Base-by-base conservation (phyloP, 2,113 vertebrate species). In the Callaeas wilsoni region DNA sequence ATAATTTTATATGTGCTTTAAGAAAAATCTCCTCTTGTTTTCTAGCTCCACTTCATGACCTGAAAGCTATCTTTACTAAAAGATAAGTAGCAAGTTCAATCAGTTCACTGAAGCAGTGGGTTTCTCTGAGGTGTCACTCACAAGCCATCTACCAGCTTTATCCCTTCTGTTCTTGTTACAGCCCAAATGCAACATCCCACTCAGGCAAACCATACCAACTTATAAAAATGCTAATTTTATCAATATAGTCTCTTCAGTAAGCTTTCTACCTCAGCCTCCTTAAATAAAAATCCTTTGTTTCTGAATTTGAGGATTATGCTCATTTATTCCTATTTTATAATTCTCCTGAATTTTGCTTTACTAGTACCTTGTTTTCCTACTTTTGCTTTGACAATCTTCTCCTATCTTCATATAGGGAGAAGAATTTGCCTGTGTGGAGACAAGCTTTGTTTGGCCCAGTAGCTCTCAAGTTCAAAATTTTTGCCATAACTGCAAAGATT, bases 221-320 rank as follows among this genome's bases (percentile, higher is more conserved):
- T 13, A 18, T 13, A 53, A 62, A 85, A 75, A 64, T 69, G 12
- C 3, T 22, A 52, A 25, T 91, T 89, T 76, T 64, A 46, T 50
- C 5, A 33, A 16, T 35, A 7, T 25, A 21, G 4, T 35, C 16
- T 39, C 13, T 56, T 93, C 49, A 44, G 18, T 22, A 42, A 56
- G 2, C 1, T 64, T 84, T 60, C 25, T 65, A 41, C 4, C 5
- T 20, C 46, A 69, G 8, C 5, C 2, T 68, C 9, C 23, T 89
- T 44, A 32, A 56, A 33, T n/a, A 62, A 26, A 21, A 55, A 4
- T 7, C 1, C 1, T 8, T 33, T 41, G 15, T 30, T 49, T 23
- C 25, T 70, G 4, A n/a, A 3, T 56, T 46, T 64, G 13, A 57
- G 2, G 19, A 6, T 69, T 52, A 15, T 3, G 0, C 1, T 33